Evolutionary conservation across 2,888 invertebrate species (phyloP).

Genomic region (Melieria crassipennis): DNA sequence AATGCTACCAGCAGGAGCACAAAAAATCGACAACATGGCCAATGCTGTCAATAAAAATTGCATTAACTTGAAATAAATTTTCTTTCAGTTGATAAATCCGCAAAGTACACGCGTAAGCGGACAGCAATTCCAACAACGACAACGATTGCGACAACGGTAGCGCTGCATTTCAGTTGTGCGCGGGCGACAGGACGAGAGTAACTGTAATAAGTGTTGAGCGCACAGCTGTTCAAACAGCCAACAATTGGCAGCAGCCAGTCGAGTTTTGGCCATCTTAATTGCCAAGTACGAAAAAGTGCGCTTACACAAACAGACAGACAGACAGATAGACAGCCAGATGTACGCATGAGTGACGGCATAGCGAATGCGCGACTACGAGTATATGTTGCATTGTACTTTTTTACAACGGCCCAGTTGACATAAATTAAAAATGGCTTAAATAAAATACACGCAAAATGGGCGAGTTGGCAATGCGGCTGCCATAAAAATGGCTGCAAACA

Average conservation of each 20-base stretch:
- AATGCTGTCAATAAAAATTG: constrained; percentile 58
- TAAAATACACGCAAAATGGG: constrained; percentile 14
- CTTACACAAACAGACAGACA: not conserved
- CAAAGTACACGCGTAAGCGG: constrained; percentile 25
- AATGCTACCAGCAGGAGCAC: no score
- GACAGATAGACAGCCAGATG: no score
- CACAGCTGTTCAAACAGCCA: constrained; percentile 37
- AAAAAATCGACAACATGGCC: not conserved
- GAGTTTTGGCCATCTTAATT: constrained; percentile 42
- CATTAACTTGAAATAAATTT: constrained; percentile 53
- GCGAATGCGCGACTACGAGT: no score
- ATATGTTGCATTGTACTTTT: no score
- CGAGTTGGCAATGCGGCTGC: constrained; percentile 16
- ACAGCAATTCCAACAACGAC: no score
- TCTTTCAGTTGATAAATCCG: constrained; percentile 44
- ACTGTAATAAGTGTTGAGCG: constrained; percentile 28
- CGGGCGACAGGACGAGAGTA: not conserved
- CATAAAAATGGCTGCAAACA: constrained; percentile 37
- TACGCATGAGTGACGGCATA: no score
- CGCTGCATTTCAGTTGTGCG: no score
- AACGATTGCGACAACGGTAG: no score
- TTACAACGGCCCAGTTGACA: constrained; percentile 37
- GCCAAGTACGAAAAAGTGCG: constrained; percentile 29
- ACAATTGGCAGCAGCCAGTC: constrained; percentile 22
- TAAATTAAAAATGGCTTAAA: constrained; percentile 47